Base-by-base conservation (phyloP, 2,113 vertebrate genomes). In the Nansenia antarctica region DNA sequence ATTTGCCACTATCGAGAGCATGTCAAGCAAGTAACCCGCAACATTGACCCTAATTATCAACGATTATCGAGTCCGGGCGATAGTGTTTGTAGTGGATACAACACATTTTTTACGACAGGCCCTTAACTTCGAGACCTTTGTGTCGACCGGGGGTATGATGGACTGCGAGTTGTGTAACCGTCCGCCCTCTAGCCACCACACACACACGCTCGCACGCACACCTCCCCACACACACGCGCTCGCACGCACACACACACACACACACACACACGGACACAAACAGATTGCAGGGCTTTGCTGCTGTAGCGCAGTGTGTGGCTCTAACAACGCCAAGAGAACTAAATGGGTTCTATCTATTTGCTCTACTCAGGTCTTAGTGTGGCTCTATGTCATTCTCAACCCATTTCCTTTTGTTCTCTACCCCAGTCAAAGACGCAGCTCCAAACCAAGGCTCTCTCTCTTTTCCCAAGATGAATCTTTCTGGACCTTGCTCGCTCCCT, bases 21-120 rank as follows among this genome's bases (percentile, higher is more conserved):
- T n/a, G n/a, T n/a, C n/a, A n/a, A 61, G 74, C 74, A 35, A 37
- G 74, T 77, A 58, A 65, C 72, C 74, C 67, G 47, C 61, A 74
- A 77, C 78, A 76, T 58, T 85, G 77, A 90, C 86, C 87, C 78
- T 87, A 70, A 89, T 89, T 70, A 64, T 49, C 53, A 66, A 67
- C 24, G 52, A n/a, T 77, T 70, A 81, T 74, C 37, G 54, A 61
- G 59, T 39, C 14, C 9, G n/a, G 8, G 14, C 60, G 55, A 62
- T 66, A 27, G 55, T 52, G 55, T 35, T n/a, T 14, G 12, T 47
- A n/a, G 42, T 14, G 15, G 15, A 47, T 47, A n/a, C 42, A n/a
- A 14, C 42, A 47, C 42, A 6, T 1, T 47, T 47, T 47, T 6
- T 47, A n/a, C n/a, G n/a, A n/a, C n/a, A n/a, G n/a, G n/a, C n/a